Percentiles rank a stretch among this genome's conserved stretches.
phyloP scores from a whole-genome alignment of 2,888 invertebrate genomes.

The Muschampia plurimacula region DNA sequence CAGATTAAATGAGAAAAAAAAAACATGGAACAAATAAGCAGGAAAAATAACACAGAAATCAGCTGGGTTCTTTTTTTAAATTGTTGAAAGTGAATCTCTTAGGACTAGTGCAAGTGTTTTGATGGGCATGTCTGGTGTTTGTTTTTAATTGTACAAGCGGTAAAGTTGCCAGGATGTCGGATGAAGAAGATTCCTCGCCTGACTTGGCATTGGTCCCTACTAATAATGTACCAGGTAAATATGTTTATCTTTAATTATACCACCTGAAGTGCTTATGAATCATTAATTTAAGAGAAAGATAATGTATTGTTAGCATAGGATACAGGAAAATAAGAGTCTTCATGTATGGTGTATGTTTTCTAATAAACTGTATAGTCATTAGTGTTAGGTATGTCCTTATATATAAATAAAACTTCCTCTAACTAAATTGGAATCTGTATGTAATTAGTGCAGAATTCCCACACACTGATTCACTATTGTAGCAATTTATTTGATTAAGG shows the following conservation, averaged over 20 bases:
- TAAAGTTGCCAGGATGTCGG: constrained; percentile 68
- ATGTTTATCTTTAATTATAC: constrained; percentile 33
- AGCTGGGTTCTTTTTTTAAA: constrained; percentile 60
- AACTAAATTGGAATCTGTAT: too few species aligned
- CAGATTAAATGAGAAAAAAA: constrained; percentile 49
- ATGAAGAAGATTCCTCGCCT: constrained; percentile 79
- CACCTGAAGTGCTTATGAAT: constrained; percentile 1
- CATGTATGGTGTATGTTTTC: neutral
- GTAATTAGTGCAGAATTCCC: too few species aligned
- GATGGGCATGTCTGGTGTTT: constrained; percentile 59
- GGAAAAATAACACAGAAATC: constrained; percentile 51
- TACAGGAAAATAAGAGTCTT: neutral
- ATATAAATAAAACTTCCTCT: too few species aligned
- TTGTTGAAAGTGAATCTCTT: constrained; percentile 58
- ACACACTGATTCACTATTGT: too few species aligned
- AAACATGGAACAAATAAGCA: constrained; percentile 54
- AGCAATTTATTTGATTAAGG: too few species aligned
- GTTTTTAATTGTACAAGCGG: constrained; percentile 41
- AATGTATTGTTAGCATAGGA: neutral
- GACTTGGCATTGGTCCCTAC: constrained; percentile 75
- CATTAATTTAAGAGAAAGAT: neutral
- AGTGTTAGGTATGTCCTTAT: too few species aligned
- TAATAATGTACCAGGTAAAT: constrained; percentile 75
- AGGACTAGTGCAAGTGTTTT: constrained; percentile 56
- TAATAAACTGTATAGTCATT: too few species aligned